Percentiles rank a stretch among this genome's conserved stretches.
Evolutionary conservation across 1,140 invertebrate species (phyloP).

Genomic region (Pomacea maculata): DNA sequence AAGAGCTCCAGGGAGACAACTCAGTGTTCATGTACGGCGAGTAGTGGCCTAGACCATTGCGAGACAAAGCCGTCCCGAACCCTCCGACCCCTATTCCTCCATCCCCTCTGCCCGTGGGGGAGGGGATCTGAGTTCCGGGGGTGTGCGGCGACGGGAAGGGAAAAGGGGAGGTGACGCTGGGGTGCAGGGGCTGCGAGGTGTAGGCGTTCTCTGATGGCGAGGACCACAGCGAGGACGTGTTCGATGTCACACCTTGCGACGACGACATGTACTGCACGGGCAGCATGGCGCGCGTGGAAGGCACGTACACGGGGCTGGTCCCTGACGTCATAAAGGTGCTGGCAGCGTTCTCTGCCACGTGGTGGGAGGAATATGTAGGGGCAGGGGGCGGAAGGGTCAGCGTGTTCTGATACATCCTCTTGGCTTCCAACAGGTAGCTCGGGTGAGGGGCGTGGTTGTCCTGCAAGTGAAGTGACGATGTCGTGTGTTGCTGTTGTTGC

Average conservation of each 20-base stretch:
- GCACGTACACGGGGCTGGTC: slow-evolving; percentile 60
- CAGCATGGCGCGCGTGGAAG: slow-evolving; percentile 56
- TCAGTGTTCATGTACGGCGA: slow-evolving; percentile 53
- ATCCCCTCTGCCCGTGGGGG: slow-evolving; percentile 38
- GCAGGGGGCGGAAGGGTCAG: slow-evolving; percentile 14
- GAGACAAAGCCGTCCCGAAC: slow-evolving; percentile 37
- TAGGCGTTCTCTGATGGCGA: slow-evolving; percentile 39
- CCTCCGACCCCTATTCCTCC: slow-evolving; percentile 4
- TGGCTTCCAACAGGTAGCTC: slow-evolving; percentile 1
- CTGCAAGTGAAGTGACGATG: not conserved
- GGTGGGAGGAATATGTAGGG: not conserved
- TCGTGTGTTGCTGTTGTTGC: not conserved
- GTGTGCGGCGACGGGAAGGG: slow-evolving; percentile 44
- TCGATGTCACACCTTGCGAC: slow-evolving; percentile 34
- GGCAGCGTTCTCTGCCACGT: slow-evolving; percentile 14
- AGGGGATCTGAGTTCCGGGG: slow-evolving; percentile 38
- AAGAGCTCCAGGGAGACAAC: slow-evolving; percentile 53
- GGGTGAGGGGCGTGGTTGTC: not conserved
- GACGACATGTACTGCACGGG: slow-evolving; percentile 54
- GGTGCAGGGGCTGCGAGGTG: slow-evolving; percentile 43
- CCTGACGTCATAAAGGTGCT: slow-evolving; percentile 44
- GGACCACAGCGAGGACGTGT: slow-evolving; percentile 25
- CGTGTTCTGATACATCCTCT: slow-evolving; percentile 24
- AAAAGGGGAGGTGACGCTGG: slow-evolving; percentile 39
- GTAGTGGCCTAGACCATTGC: slow-evolving; percentile 52